Evolutionary conservation across 2,797 vertebrate species (phyloP), one percentile per base, ranked within the genome.

Genomic region (Mormyrus proboscirostris): DNA sequence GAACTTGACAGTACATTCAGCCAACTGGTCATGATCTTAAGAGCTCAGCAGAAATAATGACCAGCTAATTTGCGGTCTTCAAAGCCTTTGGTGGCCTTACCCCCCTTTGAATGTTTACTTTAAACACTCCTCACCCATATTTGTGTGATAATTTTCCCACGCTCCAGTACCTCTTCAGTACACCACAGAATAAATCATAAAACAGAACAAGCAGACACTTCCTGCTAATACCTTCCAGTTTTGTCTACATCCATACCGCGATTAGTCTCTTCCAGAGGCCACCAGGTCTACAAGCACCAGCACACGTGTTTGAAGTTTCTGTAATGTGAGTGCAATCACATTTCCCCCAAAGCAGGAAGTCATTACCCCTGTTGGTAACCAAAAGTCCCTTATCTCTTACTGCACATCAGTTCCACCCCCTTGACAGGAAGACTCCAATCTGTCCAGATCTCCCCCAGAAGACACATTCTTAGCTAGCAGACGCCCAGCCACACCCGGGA

Each of bases 261-360:
- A 19, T 41, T 5, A 47, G 76, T 82, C 16, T 82, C 5, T 82
- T 47, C 16, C 76, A 47, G 16, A 47, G 19, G 19, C 76, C 41
- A 82, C 41, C 2, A 47, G 76, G 38, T 44, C 76, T 4, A 82
- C 19, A 44, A 82, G 33, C 41, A 82, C 0, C 76, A 82, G 41
- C 73, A 79, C 38, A 79, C 22, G 88, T 86, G 89, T 94, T 95
- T 93, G 94, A 94, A 95, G 93, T 92, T 19, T 57, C 92, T 53
- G 38, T 85, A 92, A 92, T 91, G 90, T 90, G 92, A 92, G 91
- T 92, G 93, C 93, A 93, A 93, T 93, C 92, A 90, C 14, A 14
- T 51, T 88, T 92, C 93, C 65, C 93, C 94, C 92, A 47, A 93
- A 95, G 95, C 95, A 95, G 95, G 96, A 96, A 95, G 93, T 91